These are phyloP conservation scores for Synanceia verrucosa DNA, from an alignment of 2,797 vertebrate species.

Conservation along the genomic window DNA sequence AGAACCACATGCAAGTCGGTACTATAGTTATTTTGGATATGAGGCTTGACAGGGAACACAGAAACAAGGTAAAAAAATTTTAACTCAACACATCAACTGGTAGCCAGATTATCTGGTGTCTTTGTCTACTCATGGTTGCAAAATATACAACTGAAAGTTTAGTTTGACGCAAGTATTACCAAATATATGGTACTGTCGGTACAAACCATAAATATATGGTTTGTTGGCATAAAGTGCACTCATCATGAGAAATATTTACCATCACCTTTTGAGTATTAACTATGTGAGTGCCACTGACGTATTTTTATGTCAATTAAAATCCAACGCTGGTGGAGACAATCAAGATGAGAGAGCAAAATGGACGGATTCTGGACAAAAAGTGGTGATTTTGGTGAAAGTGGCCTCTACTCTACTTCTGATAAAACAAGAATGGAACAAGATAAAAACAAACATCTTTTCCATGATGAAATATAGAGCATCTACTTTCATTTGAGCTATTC, in stretches of 20 bases:
- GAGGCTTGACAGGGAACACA: background rate
- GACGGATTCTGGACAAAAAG: too few species aligned
- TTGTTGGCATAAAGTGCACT: background rate
- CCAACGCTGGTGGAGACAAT: too few species aligned
- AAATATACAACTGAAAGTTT: background rate
- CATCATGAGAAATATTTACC: background rate
- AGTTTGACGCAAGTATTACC: background rate
- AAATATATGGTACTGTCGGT: too few species aligned
- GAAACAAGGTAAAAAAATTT: background rate
- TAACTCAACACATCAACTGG: background rate
- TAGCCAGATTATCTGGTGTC: background rate
- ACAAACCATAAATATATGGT: background rate
- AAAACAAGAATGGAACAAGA: too few species aligned
- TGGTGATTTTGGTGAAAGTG: too few species aligned
- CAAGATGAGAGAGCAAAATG: too few species aligned
- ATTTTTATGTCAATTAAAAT: too few species aligned
- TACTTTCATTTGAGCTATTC: too few species aligned
- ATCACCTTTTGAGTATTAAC: background rate
- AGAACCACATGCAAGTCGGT: background rate
- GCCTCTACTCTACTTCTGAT: too few species aligned
- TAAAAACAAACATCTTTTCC: too few species aligned
- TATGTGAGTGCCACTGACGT: too few species aligned
- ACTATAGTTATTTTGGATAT: conserved; percentile 4
- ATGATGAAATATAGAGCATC: too few species aligned
- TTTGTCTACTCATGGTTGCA: background rate